Base-by-base conservation (phyloP, 1,140 invertebrate genomes). In the Holotrichia oblita region DNA sequence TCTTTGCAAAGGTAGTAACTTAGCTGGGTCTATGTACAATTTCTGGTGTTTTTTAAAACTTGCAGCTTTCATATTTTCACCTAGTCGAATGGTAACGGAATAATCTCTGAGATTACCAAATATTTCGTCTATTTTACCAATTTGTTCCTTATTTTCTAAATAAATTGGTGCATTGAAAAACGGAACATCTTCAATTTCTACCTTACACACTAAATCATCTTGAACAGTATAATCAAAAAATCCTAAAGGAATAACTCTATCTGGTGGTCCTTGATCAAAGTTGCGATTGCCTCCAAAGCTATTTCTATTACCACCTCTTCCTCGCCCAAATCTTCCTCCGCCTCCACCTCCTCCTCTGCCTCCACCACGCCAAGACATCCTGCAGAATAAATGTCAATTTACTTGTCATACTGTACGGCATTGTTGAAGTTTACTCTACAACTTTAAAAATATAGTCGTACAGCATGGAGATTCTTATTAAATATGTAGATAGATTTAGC, bases 101-200 rank as follows among this genome's bases (percentile, higher is more conserved):
- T 97, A 99, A 83, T 99, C 95, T 76, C 93, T 90, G 14, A 99
- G 91, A 79, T 94, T 96, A 75, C 98, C 98, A 89, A 99, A 99
- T 83, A 99, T 99, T 90, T 99, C 98, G 87, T 99, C 98, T 82
- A 99, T 96, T 92, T 99, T 99, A n/a, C 98, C 98, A 83, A 99
- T 94, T 87, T 97, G 96, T 87, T 99, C 93, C 87, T 99, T 99
- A 86, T 98, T 99, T 89, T 99, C 94, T 40, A 98, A 90, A 86
- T 93, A 99, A 82, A 99, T 95, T 9, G 97, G 97, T 0, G 98
- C 98, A 89, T 99, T 99, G 86, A 99, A 99, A 86, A 97, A 99
- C 1, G 98, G 98, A 10, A 99, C 96, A 87, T 99, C 95, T 84
- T 96, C 92, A 74, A 97, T 93, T 76, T 94, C 94, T 3, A 94